Conservation (phyloP, 2,888 invertebrate genomes). For the Argyresthia goedartella region DNA sequence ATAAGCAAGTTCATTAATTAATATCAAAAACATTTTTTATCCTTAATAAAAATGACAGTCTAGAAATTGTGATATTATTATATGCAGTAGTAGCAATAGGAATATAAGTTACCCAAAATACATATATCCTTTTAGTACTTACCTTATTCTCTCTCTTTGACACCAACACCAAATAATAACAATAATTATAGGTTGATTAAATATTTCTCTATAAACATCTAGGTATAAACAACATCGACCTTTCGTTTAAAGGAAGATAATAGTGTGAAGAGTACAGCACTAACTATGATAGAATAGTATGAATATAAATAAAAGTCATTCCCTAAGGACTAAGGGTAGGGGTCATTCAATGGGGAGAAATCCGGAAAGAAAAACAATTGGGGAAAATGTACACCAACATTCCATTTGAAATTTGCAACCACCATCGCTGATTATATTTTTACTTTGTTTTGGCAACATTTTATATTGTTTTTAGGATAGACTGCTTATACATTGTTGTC, state of each 20-base stretch:
- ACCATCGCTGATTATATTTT: constrained; percentile 35
- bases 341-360: constrained; percentile 70
- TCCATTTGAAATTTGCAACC: constrained; percentile 72
- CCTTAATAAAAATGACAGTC: no score
- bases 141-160: no score
- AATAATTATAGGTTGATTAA: not conserved
- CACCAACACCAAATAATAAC: not conserved
- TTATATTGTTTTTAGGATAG: constrained; percentile 2
- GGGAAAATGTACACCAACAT: constrained; percentile 75
- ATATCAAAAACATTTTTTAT: no score
- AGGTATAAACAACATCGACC: constrained; percentile 42
- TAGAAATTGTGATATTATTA: no score
- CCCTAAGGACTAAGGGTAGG: constrained; percentile 52
- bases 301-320: constrained; percentile 51
- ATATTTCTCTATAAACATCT: not conserved
- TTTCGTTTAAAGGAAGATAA: constrained; percentile 47
- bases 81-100: no score
- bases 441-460: constrained; percentile 54
- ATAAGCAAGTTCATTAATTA: no score
- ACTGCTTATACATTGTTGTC: not conserved
- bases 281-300: constrained; percentile 53
- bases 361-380: constrained; percentile 30
- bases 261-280: constrained; percentile 45
- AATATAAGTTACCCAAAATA: no score
- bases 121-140: no score